These are phyloP conservation scores for Meloe dianella DNA, from an alignment of 2,888 invertebrate genomes.

Conservation along the genomic window DNA sequence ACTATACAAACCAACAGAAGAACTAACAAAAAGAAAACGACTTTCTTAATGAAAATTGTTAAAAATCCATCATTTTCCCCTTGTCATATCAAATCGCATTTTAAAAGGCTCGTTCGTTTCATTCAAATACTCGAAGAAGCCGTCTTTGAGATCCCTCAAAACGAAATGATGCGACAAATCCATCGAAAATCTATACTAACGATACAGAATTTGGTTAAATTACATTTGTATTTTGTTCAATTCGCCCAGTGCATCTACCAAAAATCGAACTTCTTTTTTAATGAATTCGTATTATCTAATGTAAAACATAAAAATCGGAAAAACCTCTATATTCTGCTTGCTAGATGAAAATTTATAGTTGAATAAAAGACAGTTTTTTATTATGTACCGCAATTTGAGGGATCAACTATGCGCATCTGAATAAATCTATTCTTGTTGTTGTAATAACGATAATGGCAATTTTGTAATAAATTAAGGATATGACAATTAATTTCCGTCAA, in stretches of 20 bases:
- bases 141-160: not conserved
- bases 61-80: too few relatives aligned
- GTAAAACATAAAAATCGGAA: too few relatives aligned
- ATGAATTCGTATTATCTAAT: too few relatives aligned
- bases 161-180: conserved; percentile 2
- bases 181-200: not conserved
- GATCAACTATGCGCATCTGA: not conserved
- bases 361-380: too few relatives aligned
- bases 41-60: conserved; percentile 22
- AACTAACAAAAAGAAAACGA: conserved; percentile 14
- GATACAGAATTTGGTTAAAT: not conserved
- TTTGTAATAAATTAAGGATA: not conserved
- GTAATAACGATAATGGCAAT: not conserved
- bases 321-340: too few relatives aligned
- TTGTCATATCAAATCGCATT: too few relatives aligned
- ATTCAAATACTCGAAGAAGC: not conserved
- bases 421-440: not conserved
- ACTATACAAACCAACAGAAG: not conserved
- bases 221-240: not conserved
- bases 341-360: too few relatives aligned
- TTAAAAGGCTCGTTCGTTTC: too few relatives aligned
- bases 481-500: not conserved
- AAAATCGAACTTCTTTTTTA: not conserved
- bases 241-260: conserved; percentile 5
- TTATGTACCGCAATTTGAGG: too few relatives aligned